Evolutionary conservation across 2,888 invertebrate species (phyloP), one percentile per base, ranked within the genome.

Genomic region (Scaptomyza reducta): DNA sequence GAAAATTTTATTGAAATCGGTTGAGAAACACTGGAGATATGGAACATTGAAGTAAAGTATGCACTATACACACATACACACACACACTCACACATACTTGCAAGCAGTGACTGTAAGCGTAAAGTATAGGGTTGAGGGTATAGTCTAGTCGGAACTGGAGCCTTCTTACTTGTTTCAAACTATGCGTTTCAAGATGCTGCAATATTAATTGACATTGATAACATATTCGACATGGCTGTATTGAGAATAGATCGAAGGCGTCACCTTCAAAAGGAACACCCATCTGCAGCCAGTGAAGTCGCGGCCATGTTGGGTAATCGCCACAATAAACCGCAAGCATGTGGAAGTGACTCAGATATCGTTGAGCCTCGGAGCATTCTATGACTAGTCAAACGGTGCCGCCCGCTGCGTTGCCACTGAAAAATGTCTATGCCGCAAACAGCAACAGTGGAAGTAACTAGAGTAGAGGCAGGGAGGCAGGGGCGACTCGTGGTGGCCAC

Each of bases 401-500:
- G 84, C 83, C 88, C 72, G 84, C 83, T 83, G 83, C 65, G 87
- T 70, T 86, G 88, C 86, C 83, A 86, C 70, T 88, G 88, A 86
- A 27, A 83, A 83, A 82, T 82, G 86, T 74, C 78, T 55, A 56
- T 54, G 77, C 46, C 55, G 61, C 25, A 63, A 54, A 54, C 51
- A 33, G 22, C 18, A 6, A 6, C 22, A 6, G 42, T 16, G n/a
- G 31, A 45, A 54, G 22, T 1, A 35, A 14, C 14, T 10, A n/a
- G n/a, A 22, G 49, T n/a, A 35, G 22, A 11, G 0, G 16, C 14
- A 13, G 29, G 2, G 38, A n/a, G 31, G 13, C 31, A 29, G 31
- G 13, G 3, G 33, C 9, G 6, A 45, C 29, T 62, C 65, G 47
- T 42, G 58, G 71, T 70, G 57, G 61, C 40, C 65, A 70, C 78